A percentile compares a stretch with the other conserved stretches of the same genome.
phyloP scores from a whole-genome alignment of 2,888 invertebrate genomes.

The Dexiosoma caninum region DNA sequence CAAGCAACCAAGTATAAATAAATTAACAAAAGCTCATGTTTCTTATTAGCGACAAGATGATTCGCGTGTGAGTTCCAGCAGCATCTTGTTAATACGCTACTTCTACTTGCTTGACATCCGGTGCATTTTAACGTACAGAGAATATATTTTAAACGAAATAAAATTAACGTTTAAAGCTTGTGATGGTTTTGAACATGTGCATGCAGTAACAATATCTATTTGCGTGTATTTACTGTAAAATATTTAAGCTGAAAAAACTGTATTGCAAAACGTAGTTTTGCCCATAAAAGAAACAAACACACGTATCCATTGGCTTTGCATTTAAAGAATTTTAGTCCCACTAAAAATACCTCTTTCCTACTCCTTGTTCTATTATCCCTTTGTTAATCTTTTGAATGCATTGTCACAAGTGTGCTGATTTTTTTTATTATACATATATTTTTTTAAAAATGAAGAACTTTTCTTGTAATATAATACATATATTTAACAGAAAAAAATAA shows the following conservation, averaged over 20 bases:
- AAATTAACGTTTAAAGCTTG: background rate
- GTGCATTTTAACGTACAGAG: background rate
- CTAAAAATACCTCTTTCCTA: background rate
- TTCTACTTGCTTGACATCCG: background rate
- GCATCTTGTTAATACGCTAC: conserved; percentile 32
- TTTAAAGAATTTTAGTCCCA: conserved; percentile 37
- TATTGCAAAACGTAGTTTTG: conserved; percentile 58
- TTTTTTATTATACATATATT: conserved; percentile 33
- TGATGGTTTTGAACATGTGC: conserved; percentile 29
- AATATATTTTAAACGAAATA: conserved; percentile 6
- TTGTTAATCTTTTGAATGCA: conserved; percentile 41
- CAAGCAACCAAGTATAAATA: background rate
- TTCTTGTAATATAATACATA: conserved; percentile 52
- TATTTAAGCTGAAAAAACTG: conserved; percentile 12
- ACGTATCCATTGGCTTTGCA: conserved; percentile 52
- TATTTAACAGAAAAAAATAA: background rate
- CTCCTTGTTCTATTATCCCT: background rate
- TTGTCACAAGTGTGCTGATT: conserved; percentile 50
- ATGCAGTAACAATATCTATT: conserved; percentile 20
- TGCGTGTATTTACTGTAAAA: conserved; percentile 47
- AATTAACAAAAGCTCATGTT: background rate
- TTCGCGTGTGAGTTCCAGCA: conserved; percentile 61
- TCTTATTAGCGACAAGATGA: conserved; percentile 24
- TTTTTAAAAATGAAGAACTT: conserved; percentile 44
- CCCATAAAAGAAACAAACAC: conserved; percentile 13